Base-by-base conservation (phyloP, 1,140 invertebrate genomes). In the Linepithema humile region DNA sequence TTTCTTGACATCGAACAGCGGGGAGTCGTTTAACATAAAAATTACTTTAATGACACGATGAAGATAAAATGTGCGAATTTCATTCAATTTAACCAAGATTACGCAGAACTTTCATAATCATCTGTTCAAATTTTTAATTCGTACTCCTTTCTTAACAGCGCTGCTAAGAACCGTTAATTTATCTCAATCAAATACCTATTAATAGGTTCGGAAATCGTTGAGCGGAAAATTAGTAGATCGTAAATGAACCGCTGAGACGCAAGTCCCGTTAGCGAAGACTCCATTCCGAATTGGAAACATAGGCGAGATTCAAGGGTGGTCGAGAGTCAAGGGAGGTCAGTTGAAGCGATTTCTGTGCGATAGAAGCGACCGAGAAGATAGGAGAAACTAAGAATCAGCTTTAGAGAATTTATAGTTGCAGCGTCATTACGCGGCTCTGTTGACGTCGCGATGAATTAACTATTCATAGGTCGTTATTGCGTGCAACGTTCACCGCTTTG, bases 381-480 rank as follows among this genome's bases (percentile, higher is more conserved):
- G 12, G 12, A 55, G 45, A 69, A 69, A 23, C 50, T 20, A 40
- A 40, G 64, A 80, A 80, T 55, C 38, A 43, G 23, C 26, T 38
- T 20, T 48, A 20, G 48, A 48, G 43, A 55, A 7, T 29, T 53
- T 38, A n/a, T n/a, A 78, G 32, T 69, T 69, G 62, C 64, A 80
- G 12, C 75, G 75, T 80, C 75, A 80, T 70, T 78, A 67, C 48
- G 26, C 40, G 23, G 64, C 50, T n/a, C n/a, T 53, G 75, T 78
- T 78, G 48, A 80, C 48, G 75, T 78, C 35, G 75, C 62, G 50
- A 53, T 43, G 62, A 80, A 80, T 80, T 70, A 80, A 55, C 35
- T 70, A 80, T 80, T 80, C 75, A 70, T 55, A 80, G 26, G n/a
- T 70, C 75, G 17, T 80, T 80, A 80, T 70, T 70, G 38, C 50